These are phyloP conservation scores for Gymnoscopelus braueri DNA, from an alignment of 2,797 vertebrate genomes.

Conservation along the genomic window DNA sequence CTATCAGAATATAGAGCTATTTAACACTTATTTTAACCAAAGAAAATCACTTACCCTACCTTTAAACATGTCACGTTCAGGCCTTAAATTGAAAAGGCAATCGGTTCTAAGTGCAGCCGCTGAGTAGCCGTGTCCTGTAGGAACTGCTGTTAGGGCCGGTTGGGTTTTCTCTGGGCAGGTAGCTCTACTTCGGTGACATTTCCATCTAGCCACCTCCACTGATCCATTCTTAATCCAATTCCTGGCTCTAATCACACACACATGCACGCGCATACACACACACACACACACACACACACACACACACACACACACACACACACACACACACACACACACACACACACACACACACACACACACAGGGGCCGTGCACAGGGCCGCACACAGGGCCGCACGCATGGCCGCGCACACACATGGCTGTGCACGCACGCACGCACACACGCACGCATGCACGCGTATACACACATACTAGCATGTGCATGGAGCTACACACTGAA, in stretches of 20 bases:
- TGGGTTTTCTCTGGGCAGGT: conserved; percentile 51
- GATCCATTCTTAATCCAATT: conserved; percentile 77
- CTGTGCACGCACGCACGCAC: background rate
- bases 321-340: conserved; percentile 26
- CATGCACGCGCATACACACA: background rate
- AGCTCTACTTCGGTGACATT: conserved; percentile 59
- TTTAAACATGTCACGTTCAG: too few species aligned
- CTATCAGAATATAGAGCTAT: too few species aligned
- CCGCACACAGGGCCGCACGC: too few species aligned
- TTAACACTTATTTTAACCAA: too few species aligned
- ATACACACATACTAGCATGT: too few species aligned
- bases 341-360: conserved; percentile 1
- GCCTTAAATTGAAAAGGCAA: conserved; percentile 23
- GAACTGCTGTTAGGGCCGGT: conserved; percentile 19
- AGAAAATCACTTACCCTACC: too few species aligned
- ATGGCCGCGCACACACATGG: background rate
- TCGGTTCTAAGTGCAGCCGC: conserved; percentile 12
- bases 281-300: background rate
- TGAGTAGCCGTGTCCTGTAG: conserved; percentile 8
- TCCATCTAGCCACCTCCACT: conserved; percentile 57
- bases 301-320: background rate
- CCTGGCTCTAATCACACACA: conserved; percentile 62
- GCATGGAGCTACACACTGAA: too few species aligned
- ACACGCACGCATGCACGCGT: too few species aligned
- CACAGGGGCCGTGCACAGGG: too few species aligned